phyloP scores from a whole-genome alignment of 2,797 vertebrate genomes.

The Esox lucius region DNA sequence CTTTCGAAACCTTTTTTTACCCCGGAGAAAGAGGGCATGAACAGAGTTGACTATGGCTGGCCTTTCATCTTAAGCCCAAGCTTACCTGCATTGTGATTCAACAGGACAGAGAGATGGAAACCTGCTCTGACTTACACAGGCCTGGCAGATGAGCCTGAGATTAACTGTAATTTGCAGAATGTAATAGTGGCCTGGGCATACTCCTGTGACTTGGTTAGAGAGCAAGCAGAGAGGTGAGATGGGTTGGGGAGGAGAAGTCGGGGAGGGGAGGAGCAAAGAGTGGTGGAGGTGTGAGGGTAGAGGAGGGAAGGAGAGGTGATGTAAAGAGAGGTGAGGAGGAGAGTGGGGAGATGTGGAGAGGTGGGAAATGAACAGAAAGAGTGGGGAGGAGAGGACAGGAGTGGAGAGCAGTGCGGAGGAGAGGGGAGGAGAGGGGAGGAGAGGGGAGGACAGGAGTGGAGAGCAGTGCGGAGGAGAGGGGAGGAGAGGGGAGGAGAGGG shows the following conservation, averaged over 20 bases:
- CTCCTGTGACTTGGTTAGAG: neutral
- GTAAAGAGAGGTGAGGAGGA: too few species aligned
- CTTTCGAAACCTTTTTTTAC: neutral
- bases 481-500: too few species aligned
- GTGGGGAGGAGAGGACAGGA: too few species aligned
- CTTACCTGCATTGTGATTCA: neutral
- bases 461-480: neutral
- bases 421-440: too few species aligned
- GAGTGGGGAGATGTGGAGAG: too few species aligned
- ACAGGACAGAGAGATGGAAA: neutral
- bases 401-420: too few species aligned
- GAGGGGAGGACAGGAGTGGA: too few species aligned
- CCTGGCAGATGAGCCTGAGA: neutral
- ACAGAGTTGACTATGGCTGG: neutral
- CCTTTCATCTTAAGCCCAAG: neutral
- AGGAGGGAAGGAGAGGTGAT: too few species aligned
- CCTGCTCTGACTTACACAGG: neutral
- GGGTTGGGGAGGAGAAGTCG: too few species aligned
- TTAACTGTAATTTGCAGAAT: neutral
- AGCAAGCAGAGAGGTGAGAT: neutral
- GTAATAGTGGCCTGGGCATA: neutral
- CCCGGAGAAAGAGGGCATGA: neutral
- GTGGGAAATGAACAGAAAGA: too few species aligned
- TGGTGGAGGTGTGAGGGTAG: too few species aligned
- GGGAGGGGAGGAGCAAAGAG: too few species aligned